Base-by-base conservation (phyloP, 2,888 invertebrate species). In the Aspidiotus rigidus region DNA sequence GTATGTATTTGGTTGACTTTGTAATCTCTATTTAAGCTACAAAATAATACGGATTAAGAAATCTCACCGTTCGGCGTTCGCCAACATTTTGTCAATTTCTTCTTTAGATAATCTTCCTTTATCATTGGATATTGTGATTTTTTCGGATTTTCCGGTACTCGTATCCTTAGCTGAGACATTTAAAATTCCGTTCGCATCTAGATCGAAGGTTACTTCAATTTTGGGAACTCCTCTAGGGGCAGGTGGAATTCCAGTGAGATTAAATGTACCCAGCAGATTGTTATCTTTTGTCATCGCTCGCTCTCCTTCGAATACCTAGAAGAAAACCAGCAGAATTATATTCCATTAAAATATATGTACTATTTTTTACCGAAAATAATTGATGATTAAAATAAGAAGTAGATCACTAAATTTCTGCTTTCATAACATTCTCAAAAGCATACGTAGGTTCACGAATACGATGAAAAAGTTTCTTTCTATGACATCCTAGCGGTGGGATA, bases 271-370 rank as follows among this genome's bases (percentile, higher is more conserved):
- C 66, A 92, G 78, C 2, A 90, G 79, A 75, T 94, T 92, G 77
- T 94, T 94, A 76, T 94, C 93, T 77, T 85, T 92, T 9, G 93
- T 93, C 90, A 93, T 88, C 17, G 90, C 87, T 53, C 90, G 81
- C 78, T 89, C 89, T 42, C 89, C 89, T 77, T 90, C 92, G 75
- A 86, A 90, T 3, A 91, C 88, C 75, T 75, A 72, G 62, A 28
- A 15, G 41, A 17, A 54, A 2, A 2, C 7, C 2, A 55, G 15
- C 17, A 13, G 56, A 53, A 53, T 53, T 13, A 53, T n/a, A 53
- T 53, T 11, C 53, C 53, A 53, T 55, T n/a, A 2, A 16, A 15
- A n/a, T 7, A 16, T 28, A 28, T 1, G n/a, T n/a, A n/a, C n/a
- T 3, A 28, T 28, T 28, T 28, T 28, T 28, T 3, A 28, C 28